Conservation (phyloP, 1,140 invertebrate species). For the Cherax destructor region DNA sequence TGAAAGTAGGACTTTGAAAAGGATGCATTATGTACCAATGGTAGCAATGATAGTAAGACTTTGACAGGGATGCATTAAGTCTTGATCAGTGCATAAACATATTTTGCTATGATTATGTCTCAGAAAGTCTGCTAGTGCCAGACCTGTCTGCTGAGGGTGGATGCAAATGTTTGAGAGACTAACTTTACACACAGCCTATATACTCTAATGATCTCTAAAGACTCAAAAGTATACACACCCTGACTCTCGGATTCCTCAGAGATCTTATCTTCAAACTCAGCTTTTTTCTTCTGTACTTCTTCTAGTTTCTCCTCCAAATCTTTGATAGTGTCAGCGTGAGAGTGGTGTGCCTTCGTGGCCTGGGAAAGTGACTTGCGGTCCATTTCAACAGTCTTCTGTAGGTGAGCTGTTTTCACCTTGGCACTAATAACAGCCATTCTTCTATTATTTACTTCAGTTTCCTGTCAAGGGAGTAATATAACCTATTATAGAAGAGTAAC, state of each 20-base stretch:
- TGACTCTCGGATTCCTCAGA: slow-evolving; percentile 89
- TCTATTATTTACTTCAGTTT: slow-evolving; percentile 95
- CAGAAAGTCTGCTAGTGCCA: too few species aligned
- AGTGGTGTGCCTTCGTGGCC: slow-evolving; percentile 83
- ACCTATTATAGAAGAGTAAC: too few species aligned
- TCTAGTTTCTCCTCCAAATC: slow-evolving; percentile 90
- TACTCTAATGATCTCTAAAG: too few species aligned
- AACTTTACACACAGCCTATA: too few species aligned
- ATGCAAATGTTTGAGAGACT: too few species aligned
- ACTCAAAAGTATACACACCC: slow-evolving; percentile 76
- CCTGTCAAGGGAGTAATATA: slow-evolving; percentile 77
- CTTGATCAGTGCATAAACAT: too few species aligned
- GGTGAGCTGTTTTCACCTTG: slow-evolving; percentile 96
- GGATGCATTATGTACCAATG: too few species aligned
- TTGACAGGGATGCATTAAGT: too few species aligned
- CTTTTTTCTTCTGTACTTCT: slow-evolving; percentile 87
- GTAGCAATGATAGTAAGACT: too few species aligned
- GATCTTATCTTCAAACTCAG: slow-evolving; percentile 89
- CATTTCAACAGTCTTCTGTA: slow-evolving; percentile 95
- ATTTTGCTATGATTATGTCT: too few species aligned
- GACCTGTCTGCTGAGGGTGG: too few species aligned
- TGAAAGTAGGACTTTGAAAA: too few species aligned
- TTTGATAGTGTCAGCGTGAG: slow-evolving; percentile 82
- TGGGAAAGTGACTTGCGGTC: slow-evolving; percentile 94
- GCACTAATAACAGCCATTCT: slow-evolving; percentile 96